A percentile compares a stretch with the other conserved stretches of the same genome.
These are phyloP conservation scores for Mizuhopecten yessoensis DNA, from an alignment of 1,140 invertebrate species.

Conservation along the genomic window DNA sequence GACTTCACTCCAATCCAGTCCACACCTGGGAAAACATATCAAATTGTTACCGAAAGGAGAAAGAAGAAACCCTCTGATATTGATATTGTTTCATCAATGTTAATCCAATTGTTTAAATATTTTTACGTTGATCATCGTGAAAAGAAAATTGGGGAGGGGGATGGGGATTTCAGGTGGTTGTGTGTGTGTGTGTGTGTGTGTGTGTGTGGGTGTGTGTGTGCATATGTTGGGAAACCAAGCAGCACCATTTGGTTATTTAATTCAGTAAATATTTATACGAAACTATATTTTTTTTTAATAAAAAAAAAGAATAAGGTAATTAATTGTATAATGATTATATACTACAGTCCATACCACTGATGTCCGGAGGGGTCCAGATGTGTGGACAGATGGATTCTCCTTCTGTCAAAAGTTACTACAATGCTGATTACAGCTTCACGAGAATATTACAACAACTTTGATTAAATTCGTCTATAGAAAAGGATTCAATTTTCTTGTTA, in stretches of 20 bases:
- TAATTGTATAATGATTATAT: background rate
- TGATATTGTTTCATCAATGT: background rate
- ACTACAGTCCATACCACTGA: background rate
- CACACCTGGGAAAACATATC: background rate
- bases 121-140: too few relatives aligned
- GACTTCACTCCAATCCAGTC: background rate
- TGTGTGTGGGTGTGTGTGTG: too few relatives aligned
- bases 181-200: too few relatives aligned
- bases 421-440: background rate
- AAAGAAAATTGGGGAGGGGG: too few relatives aligned
- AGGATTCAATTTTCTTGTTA: background rate
- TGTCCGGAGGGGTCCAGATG: background rate
- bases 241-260: too few relatives aligned
- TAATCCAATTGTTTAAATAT: too few relatives aligned
- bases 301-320: background rate
- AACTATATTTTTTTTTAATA: too few relatives aligned
- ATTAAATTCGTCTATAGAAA: background rate
- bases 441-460: constrained; percentile 1
- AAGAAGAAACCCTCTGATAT: background rate
- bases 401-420: background rate
- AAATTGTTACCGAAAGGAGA: background rate
- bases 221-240: too few relatives aligned
- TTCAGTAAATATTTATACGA: too few relatives aligned
- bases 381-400: background rate
- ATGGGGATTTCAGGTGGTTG: background rate